phyloP scores from a whole-genome alignment of 2,888 invertebrate species.

The Drosophila falleni region DNA sequence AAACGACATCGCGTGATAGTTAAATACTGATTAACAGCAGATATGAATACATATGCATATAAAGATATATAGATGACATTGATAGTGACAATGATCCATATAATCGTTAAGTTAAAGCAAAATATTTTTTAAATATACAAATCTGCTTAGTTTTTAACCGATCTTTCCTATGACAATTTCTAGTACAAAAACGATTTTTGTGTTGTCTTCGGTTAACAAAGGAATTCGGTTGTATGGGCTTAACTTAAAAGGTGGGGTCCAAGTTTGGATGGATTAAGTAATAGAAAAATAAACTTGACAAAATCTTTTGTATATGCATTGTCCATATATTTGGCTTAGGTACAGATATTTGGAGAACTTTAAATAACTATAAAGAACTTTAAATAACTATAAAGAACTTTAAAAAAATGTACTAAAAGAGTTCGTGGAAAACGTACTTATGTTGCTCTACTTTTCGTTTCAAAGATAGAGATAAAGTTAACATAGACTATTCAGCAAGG shows the following conservation, averaged over 20 bases:
- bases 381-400: too few relatives aligned
- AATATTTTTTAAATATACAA: not conserved
- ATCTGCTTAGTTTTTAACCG: not conserved
- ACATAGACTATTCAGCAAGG: constrained; percentile 16
- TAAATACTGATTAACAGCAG: constrained; percentile 1
- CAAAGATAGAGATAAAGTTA: constrained; percentile 13
- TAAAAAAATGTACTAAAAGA: not conserved
- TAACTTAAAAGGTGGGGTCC: not conserved
- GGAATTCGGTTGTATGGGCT: not conserved
- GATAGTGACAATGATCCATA: constrained; percentile 3
- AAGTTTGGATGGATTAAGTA: not conserved
- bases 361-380: too few relatives aligned
- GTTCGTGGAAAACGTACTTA: not conserved
- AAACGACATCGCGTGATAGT: not conserved
- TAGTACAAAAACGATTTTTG: not conserved
- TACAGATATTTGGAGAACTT: not conserved
- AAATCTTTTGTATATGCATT: not conserved
- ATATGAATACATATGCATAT: not conserved
- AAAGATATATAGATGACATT: not conserved
- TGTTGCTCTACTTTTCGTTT: constrained; percentile 1
- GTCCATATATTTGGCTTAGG: not conserved
- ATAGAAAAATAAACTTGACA: not conserved
- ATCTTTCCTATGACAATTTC: not conserved
- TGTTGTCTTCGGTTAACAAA: not conserved
- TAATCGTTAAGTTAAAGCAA: not conserved